Evolutionary conservation across 2,797 vertebrate genomes (phyloP).

Genomic region (Esox lucius): DNA sequence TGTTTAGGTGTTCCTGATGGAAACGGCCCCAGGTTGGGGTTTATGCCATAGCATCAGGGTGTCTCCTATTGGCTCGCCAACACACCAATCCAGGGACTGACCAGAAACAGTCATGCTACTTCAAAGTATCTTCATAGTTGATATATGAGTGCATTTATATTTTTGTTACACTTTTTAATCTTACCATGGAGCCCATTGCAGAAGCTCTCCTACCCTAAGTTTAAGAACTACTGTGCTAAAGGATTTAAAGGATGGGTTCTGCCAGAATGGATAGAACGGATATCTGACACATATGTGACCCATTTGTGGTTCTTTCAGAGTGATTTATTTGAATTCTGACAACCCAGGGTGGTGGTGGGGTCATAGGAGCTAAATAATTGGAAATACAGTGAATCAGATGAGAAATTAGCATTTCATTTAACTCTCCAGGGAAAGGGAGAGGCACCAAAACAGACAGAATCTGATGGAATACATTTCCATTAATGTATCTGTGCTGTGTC

Average conservation of each 20-base stretch:
- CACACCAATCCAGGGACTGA: too few species aligned
- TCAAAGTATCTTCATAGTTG: too few species aligned
- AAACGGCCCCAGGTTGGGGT: too few species aligned
- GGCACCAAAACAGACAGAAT: conserved; percentile 46
- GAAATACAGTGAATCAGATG: conserved; percentile 51
- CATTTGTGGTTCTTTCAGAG: conserved; percentile 70
- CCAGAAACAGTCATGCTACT: too few species aligned
- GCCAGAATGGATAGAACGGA: conserved; percentile 60
- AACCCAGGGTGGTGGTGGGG: conserved; percentile 37
- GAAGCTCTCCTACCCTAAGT: too few species aligned
- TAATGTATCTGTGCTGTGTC: conserved; percentile 52
- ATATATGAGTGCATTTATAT: too few species aligned
- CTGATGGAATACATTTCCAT: conserved; percentile 60
- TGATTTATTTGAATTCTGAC: conserved; percentile 75
- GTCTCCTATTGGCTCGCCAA: too few species aligned
- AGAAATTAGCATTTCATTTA: conserved; percentile 63
- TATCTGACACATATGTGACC: conserved; percentile 69
- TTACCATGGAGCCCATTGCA: too few species aligned
- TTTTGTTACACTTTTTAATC: too few species aligned
- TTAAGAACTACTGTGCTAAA: too few species aligned
- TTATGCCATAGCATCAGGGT: too few species aligned
- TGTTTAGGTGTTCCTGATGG: too few species aligned
- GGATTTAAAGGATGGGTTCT: conserved; percentile 30
- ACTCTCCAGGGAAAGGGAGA: conserved; percentile 52
- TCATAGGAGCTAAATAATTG: conserved; percentile 5